Percentiles rank a stretch among this genome's conserved stretches.
phyloP scores from a whole-genome alignment of 2,113 vertebrate genomes.

The Sterna hirundo region DNA sequence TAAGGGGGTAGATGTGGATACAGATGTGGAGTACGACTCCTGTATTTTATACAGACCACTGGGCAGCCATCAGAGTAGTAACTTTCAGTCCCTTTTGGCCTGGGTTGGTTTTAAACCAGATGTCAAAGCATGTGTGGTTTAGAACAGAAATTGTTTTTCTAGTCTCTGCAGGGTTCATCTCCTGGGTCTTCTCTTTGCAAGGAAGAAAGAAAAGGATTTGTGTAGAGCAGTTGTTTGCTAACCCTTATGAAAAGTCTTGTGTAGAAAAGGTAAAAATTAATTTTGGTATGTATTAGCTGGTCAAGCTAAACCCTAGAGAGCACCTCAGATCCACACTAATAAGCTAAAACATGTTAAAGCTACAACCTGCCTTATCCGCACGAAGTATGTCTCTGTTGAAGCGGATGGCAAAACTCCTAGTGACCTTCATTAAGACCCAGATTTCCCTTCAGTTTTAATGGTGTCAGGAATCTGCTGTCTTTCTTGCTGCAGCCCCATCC shows the following conservation, averaged over 20 bases:
- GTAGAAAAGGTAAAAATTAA: constrained; percentile 34
- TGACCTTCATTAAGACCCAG: neutral
- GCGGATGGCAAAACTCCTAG: neutral
- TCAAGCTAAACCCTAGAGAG: neutral
- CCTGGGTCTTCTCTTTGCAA: constrained; percentile 26
- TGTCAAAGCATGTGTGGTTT: constrained; percentile 33
- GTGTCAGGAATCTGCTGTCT: neutral
- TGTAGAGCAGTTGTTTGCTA: constrained; percentile 34
- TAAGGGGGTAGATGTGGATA: neutral
- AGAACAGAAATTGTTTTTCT: constrained; percentile 33
- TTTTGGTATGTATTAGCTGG: constrained; percentile 31
- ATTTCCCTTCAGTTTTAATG: neutral
- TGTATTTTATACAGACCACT: constrained; percentile 26
- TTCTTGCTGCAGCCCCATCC: neutral
- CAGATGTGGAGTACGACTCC: neutral
- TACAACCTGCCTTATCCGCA: neutral
- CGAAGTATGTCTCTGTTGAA: neutral
- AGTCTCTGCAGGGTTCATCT: constrained; percentile 51
- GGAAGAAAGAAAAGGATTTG: constrained; percentile 33
- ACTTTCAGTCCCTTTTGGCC: constrained; percentile 32
- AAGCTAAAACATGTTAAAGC: neutral
- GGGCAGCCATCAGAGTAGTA: constrained; percentile 4
- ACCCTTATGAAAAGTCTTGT: constrained; percentile 8
- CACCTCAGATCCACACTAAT: neutral
- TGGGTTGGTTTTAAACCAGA: constrained; percentile 47